Percentiles rank a stretch among this genome's conserved stretches.
Conservation (phyloP, 2,888 invertebrate genomes). For the Acanthococcus lagerstroemiae region DNA sequence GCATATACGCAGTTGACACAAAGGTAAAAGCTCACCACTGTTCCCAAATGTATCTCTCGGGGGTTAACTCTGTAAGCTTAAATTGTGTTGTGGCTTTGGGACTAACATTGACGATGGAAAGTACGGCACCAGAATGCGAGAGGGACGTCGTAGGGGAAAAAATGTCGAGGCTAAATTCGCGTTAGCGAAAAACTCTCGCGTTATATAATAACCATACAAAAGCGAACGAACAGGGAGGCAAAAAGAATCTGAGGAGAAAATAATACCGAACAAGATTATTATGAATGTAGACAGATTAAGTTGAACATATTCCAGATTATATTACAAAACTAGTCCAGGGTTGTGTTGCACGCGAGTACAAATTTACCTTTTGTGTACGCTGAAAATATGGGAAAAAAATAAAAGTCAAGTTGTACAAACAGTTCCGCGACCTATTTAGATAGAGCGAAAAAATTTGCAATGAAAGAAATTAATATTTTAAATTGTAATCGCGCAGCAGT, state of each 20-base stretch:
- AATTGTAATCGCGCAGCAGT: no score
- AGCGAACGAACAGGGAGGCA: conserved; percentile 1
- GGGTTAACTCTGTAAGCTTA: conserved; percentile 27
- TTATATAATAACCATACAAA: conserved; percentile 14
- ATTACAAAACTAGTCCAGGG: conserved; percentile 3
- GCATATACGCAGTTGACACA: conserved; percentile 25
- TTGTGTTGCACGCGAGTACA: no score
- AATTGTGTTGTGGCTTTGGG: conserved; percentile 29
- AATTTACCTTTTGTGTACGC: no score
- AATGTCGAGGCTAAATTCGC: conserved; percentile 17
- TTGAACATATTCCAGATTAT: conserved; percentile 23
- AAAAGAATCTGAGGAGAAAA: background rate
- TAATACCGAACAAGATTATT: conserved; percentile 18
- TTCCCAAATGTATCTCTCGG: conserved; percentile 26
- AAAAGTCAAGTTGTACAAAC: no score
- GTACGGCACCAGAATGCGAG: conserved; percentile 1
- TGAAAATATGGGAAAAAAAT: no score
- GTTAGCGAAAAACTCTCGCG: conserved; percentile 19
- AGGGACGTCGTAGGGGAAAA: background rate
- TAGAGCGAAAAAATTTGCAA: no score
- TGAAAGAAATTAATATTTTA: no score
- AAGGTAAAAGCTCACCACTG: conserved; percentile 28
- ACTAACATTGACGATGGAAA: conserved; percentile 18
- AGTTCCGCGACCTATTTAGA: no score
- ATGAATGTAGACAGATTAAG: conserved; percentile 28